phyloP scores from a whole-genome alignment of 2,888 invertebrate genomes.

The Philereme vetulata region DNA sequence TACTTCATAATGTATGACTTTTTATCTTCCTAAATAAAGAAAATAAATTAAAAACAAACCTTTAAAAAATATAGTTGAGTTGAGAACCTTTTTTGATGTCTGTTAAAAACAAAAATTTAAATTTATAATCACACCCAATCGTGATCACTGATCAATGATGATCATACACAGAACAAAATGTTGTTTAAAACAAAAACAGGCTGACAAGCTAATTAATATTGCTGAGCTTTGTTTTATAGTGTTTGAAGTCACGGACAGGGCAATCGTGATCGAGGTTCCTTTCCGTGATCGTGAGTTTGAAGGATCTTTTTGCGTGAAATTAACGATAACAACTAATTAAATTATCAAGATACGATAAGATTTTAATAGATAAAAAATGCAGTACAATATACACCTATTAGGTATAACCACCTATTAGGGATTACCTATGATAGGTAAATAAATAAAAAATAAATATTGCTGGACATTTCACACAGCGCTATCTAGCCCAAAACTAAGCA shows the following conservation, averaged over 20 bases:
- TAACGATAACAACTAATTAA: conserved; percentile 39
- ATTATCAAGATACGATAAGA: conserved; percentile 34
- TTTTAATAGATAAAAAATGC: conserved; percentile 8
- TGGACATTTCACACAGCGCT: no score
- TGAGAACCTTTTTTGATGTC: no score
- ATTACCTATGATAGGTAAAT: no score
- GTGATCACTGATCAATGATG: conserved; percentile 9
- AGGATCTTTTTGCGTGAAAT: conserved; percentile 46
- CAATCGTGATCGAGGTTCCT: conserved; percentile 61
- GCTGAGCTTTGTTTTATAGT: conserved; percentile 36
- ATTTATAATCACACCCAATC: neutral
- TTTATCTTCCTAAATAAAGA: no score
- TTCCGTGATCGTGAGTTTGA: conserved; percentile 69
- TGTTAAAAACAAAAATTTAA: no score
- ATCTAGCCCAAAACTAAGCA: no score
- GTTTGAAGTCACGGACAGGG: conserved; percentile 51
- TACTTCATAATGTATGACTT: no score
- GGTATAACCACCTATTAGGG: no score
- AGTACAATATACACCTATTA: no score
- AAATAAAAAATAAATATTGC: no score
- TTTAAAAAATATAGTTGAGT: no score
- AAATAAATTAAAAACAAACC: no score
- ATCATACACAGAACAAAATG: conserved; percentile 38
- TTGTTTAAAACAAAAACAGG: conserved; percentile 50
- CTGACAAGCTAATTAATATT: conserved; percentile 51